Evolutionary conservation across 2,113 vertebrate species (phyloP).

Genomic region (Elaphurus davidianus): DNA sequence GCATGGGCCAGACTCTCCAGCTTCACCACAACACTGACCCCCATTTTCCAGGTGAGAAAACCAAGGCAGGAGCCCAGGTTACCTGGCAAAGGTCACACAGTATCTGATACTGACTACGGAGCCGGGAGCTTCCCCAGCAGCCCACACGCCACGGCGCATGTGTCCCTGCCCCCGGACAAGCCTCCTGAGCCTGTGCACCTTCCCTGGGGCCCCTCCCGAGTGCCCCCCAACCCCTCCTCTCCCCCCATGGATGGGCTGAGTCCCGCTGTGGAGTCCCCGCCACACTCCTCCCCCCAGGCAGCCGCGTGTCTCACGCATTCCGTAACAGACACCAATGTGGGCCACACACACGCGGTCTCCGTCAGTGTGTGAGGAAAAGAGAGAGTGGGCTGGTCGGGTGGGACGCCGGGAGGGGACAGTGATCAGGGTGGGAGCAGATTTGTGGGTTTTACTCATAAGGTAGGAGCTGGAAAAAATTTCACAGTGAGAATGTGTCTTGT

Average conservation of each 20-base stretch:
- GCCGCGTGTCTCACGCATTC: not conserved
- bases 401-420: not conserved
- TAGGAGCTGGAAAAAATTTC: not conserved
- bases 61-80: not conserved
- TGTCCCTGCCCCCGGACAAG: not conserved
- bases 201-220: not conserved
- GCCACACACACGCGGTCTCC: not conserved
- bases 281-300: not conserved
- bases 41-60: not conserved
- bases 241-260: not conserved
- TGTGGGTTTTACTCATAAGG: rapidly evolving
- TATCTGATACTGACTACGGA: not conserved
- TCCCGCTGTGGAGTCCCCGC: not conserved
- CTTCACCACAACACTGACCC: not conserved
- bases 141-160: rapidly evolving
- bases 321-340: not conserved
- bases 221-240: not conserved
- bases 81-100: not conserved
- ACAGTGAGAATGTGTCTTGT: not conserved
- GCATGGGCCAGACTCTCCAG: not conserved
- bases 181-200: not conserved
- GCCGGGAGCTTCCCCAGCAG: not conserved
- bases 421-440: no score
- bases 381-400: not conserved
- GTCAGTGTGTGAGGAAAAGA: not conserved